phyloP scores from a whole-genome alignment of 1,140 invertebrate species.

The Venustaconcha ellipsiformis region DNA sequence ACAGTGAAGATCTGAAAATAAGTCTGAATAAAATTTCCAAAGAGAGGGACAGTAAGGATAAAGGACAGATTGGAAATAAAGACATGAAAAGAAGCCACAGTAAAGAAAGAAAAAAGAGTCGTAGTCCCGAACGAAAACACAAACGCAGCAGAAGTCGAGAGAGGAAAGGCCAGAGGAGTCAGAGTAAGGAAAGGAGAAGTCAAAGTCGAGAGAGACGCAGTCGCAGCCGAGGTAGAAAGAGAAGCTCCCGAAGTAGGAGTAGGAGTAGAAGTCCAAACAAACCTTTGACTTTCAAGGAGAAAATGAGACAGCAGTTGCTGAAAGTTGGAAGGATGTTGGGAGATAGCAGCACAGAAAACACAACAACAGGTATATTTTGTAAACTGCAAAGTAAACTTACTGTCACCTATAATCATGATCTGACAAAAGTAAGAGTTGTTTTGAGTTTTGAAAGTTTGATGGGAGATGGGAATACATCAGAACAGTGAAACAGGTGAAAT shows the following conservation, averaged over 20 bases:
- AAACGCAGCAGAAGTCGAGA: too few relatives aligned
- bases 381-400: neutral
- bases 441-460: neutral
- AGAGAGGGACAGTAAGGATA: too few relatives aligned
- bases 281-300: slow-evolving; percentile 58
- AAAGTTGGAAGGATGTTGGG: slow-evolving; percentile 52
- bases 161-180: slow-evolving; percentile 10
- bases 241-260: slow-evolving; percentile 25
- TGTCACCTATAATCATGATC: too few relatives aligned
- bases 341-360: slow-evolving; percentile 11
- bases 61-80: too few relatives aligned
- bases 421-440: neutral
- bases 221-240: slow-evolving; percentile 17
- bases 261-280: slow-evolving; percentile 30
- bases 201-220: slow-evolving; percentile 7
- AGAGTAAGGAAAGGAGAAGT: slow-evolving; percentile 10
- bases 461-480: neutral
- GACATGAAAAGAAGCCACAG: too few relatives aligned
- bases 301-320: slow-evolving; percentile 56
- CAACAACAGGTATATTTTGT: neutral
- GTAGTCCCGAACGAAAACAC: neutral
- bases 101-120: neutral
- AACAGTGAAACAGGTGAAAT: neutral
- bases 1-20: neutral
- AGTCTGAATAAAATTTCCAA: neutral